Conservation (phyloP, 2,113 vertebrate species). For the Aptenodytes forsteri region DNA sequence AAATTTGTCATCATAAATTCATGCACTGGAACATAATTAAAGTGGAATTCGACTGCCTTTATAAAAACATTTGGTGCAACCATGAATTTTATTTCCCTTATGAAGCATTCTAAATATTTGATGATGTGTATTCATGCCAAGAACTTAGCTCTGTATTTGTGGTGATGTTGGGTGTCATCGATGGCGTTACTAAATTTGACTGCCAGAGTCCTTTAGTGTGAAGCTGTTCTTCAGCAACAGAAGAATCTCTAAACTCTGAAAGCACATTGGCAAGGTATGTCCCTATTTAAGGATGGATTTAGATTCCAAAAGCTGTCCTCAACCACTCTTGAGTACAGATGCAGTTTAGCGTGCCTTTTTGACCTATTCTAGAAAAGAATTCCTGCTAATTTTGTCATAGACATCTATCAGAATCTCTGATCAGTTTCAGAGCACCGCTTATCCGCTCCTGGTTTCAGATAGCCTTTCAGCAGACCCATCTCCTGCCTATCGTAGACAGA, state of each 20-base stretch:
- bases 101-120: not conserved
- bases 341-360: not conserved
- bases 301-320: not conserved
- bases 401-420: not conserved
- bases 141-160: not conserved
- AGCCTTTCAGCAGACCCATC: not conserved
- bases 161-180: not conserved
- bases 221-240: not conserved
- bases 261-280: not conserved
- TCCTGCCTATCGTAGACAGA: not conserved
- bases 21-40: not conserved
- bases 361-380: not conserved
- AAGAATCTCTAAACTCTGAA: not conserved
- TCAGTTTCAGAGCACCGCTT: not conserved
- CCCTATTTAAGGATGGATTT: not conserved
- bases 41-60: not conserved
- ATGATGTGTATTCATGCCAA: not conserved
- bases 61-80: not conserved
- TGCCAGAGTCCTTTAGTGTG: not conserved
- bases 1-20: slow-evolving; percentile 13
- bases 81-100: not conserved
- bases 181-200: not conserved
- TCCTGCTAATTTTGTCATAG: not conserved
- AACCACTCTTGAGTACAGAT: not conserved
- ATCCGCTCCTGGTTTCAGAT: not conserved